A percentile compares a stretch with the other conserved stretches of the same genome.
These are phyloP conservation scores for Mamestra brassicae DNA, from an alignment of 2,888 invertebrate species.

Conservation along the genomic window DNA sequence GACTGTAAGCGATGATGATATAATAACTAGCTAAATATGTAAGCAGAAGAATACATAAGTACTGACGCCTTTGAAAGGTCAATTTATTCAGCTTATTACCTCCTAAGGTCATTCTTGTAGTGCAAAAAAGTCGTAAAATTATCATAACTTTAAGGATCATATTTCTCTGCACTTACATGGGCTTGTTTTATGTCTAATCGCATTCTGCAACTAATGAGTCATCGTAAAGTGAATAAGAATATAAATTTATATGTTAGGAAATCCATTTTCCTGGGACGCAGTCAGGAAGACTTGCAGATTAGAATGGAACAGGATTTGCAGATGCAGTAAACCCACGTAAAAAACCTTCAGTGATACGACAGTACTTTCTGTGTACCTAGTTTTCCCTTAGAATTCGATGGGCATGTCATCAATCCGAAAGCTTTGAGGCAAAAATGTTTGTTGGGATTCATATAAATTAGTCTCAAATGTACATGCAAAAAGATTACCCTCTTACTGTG, in stretches of 20 bases:
- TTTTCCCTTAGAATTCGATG: not conserved
- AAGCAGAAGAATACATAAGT: not conserved
- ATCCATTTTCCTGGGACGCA: not conserved
- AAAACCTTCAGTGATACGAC: not conserved
- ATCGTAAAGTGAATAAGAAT: slow-evolving; percentile 27
- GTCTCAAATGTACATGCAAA: not conserved
- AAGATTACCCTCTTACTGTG: not conserved
- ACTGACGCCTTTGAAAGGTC: slow-evolving; percentile 39
- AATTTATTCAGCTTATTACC: slow-evolving; percentile 26
- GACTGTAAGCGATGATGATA: slow-evolving; percentile 10
- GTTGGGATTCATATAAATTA: not conserved
- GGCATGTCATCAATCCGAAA: not conserved
- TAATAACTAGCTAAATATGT: not conserved
- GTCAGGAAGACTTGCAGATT: slow-evolving; percentile 1
- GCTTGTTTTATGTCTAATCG: slow-evolving; percentile 15
- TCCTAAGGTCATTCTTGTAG: slow-evolving; percentile 20
- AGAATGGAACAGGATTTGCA: not conserved
- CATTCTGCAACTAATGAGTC: slow-evolving; percentile 48
- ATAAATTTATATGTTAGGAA: slow-evolving; percentile 35
- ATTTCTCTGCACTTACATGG: slow-evolving; percentile 30
- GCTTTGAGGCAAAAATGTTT: not conserved
- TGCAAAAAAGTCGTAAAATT: slow-evolving; percentile 22
- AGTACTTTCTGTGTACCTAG: not conserved
- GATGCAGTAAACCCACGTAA: not conserved
- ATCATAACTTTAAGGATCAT: slow-evolving; percentile 41